Evolutionary conservation across 1,140 invertebrate species (phyloP).

Genomic region (Drosophila repleta): DNA sequence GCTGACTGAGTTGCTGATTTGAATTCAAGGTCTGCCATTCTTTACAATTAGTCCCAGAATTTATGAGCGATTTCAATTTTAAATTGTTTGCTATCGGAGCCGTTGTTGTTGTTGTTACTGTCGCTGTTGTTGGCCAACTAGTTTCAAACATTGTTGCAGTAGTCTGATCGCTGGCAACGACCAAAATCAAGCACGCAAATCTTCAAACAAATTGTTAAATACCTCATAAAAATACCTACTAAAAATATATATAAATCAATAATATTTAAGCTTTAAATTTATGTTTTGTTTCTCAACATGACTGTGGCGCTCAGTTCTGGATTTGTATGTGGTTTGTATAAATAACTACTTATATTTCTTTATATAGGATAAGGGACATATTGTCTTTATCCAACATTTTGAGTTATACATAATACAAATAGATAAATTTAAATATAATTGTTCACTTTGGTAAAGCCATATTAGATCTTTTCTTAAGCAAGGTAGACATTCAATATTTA

Average conservation of each 20-base stretch:
- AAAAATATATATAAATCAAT: conserved; percentile 6
- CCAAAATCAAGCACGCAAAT: conserved; percentile 49
- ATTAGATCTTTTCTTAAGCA: too few species aligned
- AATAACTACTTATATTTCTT: too few species aligned
- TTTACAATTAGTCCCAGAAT: conserved; percentile 79
- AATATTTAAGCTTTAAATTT: not conserved
- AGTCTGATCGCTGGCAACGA: conserved; percentile 22
- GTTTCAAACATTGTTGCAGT: conserved; percentile 39
- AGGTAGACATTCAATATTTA: too few species aligned
- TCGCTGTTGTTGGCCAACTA: conserved; percentile 56
- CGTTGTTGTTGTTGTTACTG: conserved; percentile 19
- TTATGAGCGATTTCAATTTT: conserved; percentile 81
- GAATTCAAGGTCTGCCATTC: conserved; percentile 77
- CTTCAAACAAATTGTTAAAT: conserved; percentile 23
- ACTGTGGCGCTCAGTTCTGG: too few species aligned
- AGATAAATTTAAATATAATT: too few species aligned
- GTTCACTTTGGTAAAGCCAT: too few species aligned
- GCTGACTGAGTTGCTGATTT: conserved; percentile 59
- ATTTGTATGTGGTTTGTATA: too few species aligned
- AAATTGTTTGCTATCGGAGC: conserved; percentile 53
- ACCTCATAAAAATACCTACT: not conserved
- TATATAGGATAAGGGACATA: too few species aligned
- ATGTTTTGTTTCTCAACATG: not conserved
- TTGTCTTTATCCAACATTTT: too few species aligned
- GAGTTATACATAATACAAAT: too few species aligned